Evolutionary conservation across 2,113 vertebrate species (phyloP), one percentile per base, ranked within the genome.

Genomic region (Trinectes maculatus): DNA sequence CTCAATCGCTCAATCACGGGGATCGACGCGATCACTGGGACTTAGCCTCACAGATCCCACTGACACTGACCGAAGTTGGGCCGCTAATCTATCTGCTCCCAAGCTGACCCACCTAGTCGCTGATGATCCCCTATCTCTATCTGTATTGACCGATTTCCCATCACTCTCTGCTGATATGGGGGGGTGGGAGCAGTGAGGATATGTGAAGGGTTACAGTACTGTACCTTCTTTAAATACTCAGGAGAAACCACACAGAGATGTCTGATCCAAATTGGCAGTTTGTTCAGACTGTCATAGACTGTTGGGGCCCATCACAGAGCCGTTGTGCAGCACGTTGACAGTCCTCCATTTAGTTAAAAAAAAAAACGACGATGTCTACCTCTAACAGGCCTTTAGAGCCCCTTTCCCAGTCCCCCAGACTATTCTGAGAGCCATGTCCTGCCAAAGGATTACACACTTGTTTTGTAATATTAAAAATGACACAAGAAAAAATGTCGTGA

Each of bases 1-100:
- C 87, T 91, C 87, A 89, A 87, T 89, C 90, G 86, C 79, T 87
- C 85, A 90, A 89, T 91, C 87, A 90, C 82, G 31, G 60, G 80
- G 83, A 91, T 86, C 87, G 86, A 85, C 84, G 70, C 78, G 78
- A 87, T 87, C 79, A 16, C 74, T 36, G 82, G 73, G 85, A 82
- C 84, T 89, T 83, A 88, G 87, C 81, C 68, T 59, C 56, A 28
- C 79, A 78, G 73, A 89, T 85, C 79, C 75, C 59, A 34, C 70
- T 86, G 88, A 89, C 86, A 85, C 83, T 86, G 86, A 85, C 82
- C 69, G 29, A 7, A 62, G 66, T 36, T 24, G 77, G 74, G 62
- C 53, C 12, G 34, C 46, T 79, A 77, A 75, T 74, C 79, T 67
- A 65, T 63, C 74, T 62, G 71, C 80, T 69, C 74, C 55, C 3